These are phyloP conservation scores for Hafferia zeledoni DNA, from an alignment of 2,797 vertebrate species.

Conservation along the genomic window DNA sequence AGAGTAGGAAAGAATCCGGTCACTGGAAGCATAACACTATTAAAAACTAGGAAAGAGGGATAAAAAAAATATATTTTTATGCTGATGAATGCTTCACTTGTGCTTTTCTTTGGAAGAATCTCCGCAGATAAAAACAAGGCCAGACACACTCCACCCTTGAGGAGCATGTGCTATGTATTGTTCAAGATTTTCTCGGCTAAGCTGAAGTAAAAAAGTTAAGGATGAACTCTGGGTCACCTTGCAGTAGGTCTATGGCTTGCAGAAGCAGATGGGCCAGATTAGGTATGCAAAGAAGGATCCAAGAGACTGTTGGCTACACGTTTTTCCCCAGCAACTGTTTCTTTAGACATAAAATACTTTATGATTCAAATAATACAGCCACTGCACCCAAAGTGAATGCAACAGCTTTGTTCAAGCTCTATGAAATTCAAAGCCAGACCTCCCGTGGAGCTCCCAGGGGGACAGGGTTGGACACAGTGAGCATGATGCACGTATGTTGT, in stretches of 20 bases:
- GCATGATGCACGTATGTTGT: not conserved
- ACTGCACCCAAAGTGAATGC: not conserved
- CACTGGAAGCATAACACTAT: not conserved
- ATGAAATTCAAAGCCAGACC: slow-evolving; percentile 25
- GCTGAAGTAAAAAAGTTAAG: slow-evolving; percentile 6
- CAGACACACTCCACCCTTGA: not conserved
- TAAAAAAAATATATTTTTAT: not conserved
- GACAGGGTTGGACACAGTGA: not conserved
- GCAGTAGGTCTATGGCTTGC: slow-evolving; percentile 10
- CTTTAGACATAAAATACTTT: slow-evolving; percentile 38
- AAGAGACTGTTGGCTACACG: not conserved
- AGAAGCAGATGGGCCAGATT: slow-evolving; percentile 28
- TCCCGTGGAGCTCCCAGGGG: not conserved
- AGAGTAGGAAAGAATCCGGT: not conserved
- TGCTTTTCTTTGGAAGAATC: slow-evolving; percentile 21
- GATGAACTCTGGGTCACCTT: slow-evolving; percentile 1
- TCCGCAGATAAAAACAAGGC: slow-evolving; percentile 7
- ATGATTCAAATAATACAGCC: slow-evolving; percentile 34
- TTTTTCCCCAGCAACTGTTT: not conserved
- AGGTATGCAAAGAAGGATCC: slow-evolving; percentile 37
- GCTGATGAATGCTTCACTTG: slow-evolving; percentile 9
- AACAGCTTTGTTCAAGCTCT: slow-evolving; percentile 28
- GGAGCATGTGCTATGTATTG: not conserved
- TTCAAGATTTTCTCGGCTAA: not conserved
- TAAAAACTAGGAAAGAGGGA: not conserved